phyloP scores from a whole-genome alignment of 2,888 invertebrate genomes.

The Tenthredo amoena region DNA sequence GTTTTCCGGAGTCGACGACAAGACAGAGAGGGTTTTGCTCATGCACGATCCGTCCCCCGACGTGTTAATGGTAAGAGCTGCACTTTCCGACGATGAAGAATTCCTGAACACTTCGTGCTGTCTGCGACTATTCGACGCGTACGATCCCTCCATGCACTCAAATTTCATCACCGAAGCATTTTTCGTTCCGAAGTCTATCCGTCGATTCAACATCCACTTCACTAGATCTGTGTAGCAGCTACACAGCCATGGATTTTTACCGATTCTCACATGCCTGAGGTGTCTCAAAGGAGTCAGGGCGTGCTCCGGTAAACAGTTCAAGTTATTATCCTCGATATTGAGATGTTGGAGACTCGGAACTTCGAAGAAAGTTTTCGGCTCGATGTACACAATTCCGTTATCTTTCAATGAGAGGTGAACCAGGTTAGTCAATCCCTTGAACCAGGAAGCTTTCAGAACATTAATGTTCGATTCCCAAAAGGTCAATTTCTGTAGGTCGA shows the following conservation, averaged over 20 bases:
- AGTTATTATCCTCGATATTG: conserved; percentile 68
- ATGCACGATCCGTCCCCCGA: not conserved
- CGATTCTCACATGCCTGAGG: conserved; percentile 64
- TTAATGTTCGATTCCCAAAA: conserved; percentile 65
- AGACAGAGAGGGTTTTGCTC: not conserved
- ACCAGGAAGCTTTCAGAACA: conserved; percentile 61
- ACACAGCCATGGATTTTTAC: conserved; percentile 70
- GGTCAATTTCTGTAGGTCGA: conserved; percentile 66
- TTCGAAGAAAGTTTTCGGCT: conserved; percentile 63
- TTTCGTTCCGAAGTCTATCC: conserved; percentile 22
- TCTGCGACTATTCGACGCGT: not conserved
- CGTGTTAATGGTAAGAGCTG: not conserved
- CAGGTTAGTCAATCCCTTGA: conserved; percentile 62
- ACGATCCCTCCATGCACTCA: conserved; percentile 33
- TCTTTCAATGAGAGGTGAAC: conserved; percentile 63
- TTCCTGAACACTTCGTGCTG: not conserved
- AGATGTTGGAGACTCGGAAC: conserved; percentile 63
- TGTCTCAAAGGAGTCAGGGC: conserved; percentile 59
- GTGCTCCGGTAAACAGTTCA: conserved; percentile 68
- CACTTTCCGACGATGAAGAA: not conserved
- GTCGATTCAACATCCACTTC: conserved; percentile 49
- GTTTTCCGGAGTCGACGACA: conserved; percentile 66
- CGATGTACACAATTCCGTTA: conserved; percentile 64
- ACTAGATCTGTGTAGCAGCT: conserved; percentile 63
- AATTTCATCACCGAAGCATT: conserved; percentile 7